Percentiles rank a stretch among this genome's conserved stretches.
Evolutionary conservation across 2,797 vertebrate species (phyloP).

Genomic region (Scolopax bukidnonensis): DNA sequence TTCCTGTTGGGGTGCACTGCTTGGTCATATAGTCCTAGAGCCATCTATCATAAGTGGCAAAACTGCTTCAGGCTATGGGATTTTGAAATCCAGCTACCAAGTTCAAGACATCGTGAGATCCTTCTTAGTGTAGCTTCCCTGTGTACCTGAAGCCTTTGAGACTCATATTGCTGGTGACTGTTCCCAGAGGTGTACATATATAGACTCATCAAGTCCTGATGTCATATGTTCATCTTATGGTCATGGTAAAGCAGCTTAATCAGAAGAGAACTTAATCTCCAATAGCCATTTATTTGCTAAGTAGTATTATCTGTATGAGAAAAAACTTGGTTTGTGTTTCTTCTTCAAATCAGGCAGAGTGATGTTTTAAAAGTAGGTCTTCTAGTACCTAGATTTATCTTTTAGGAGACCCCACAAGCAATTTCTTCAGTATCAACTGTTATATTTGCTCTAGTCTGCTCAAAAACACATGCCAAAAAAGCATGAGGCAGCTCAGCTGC

Average conservation of each 20-base stretch:
- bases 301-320: not conserved
- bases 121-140: not conserved
- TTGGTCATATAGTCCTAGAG: not conserved
- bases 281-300: not conserved
- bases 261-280: not conserved
- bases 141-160: not conserved
- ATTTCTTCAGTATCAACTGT: not conserved
- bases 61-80: not conserved
- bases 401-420: not conserved
- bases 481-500: not conserved
- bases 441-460: not conserved
- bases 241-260: not conserved
- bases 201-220: not conserved
- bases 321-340: rapidly evolving
- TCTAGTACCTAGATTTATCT: not conserved
- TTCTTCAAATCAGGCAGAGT: not conserved
- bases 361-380: not conserved
- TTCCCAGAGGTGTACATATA: not conserved
- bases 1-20: not conserved
- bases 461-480: not conserved
- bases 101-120: not conserved
- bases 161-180: not conserved
- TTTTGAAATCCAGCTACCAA: not conserved
- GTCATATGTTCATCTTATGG: not conserved
- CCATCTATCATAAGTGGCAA: not conserved